phyloP scores from a whole-genome alignment of 2,113 vertebrate genomes.

The Eudorcas thomsonii region DNA sequence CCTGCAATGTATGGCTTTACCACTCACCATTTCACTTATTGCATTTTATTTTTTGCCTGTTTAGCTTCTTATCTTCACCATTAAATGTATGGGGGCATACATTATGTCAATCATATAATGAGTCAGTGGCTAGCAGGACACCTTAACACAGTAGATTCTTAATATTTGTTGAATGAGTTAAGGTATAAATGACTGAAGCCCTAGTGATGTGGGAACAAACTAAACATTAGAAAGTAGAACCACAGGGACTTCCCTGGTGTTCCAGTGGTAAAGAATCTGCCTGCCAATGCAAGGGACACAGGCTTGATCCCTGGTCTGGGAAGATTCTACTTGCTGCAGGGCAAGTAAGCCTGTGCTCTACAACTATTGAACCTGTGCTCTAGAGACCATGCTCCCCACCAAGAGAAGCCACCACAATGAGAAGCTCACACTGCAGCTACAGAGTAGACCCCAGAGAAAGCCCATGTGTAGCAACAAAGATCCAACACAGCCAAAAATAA shows the following conservation, averaged over 20 bases:
- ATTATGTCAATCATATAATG: background rate
- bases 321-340: background rate
- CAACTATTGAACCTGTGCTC: background rate
- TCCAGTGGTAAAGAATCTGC: background rate
- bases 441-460: background rate
- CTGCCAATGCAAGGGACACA: background rate
- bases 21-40: background rate
- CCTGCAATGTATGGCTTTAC: background rate
- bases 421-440: background rate
- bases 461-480: background rate
- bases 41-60: background rate
- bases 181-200: background rate
- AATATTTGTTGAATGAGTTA: background rate
- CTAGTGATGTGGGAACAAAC: background rate
- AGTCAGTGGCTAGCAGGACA: background rate
- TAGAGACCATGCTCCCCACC: background rate
- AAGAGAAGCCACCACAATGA: background rate
- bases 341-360: background rate
- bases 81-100: background rate
- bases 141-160: background rate
- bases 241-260: background rate
- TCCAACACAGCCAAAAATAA: background rate
- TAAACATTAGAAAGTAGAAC: background rate
- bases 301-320: background rate
- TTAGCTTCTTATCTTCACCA: background rate